phyloP scores from a whole-genome alignment of 2,113 vertebrate species.

The Cheirogaleus medius region DNA sequence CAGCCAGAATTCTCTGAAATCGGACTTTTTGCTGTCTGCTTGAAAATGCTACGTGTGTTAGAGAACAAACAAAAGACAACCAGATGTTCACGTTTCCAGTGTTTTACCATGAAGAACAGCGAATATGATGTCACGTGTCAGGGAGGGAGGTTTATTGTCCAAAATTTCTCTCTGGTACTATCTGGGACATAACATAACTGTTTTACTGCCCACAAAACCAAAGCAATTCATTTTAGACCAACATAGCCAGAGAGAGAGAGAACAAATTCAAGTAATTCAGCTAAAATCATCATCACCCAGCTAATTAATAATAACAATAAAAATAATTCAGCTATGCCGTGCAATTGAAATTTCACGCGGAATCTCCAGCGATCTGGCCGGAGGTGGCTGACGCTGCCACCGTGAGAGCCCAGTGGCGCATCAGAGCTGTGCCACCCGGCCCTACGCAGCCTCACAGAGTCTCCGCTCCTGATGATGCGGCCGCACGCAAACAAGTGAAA shows the following conservation, averaged over 20 bases:
- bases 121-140: neutral
- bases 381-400: fast-evolving
- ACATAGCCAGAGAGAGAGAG: neutral
- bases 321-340: neutral
- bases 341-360: fast-evolving
- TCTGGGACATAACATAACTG: neutral
- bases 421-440: neutral
- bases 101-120: neutral
- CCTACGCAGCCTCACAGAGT: neutral
- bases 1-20: neutral
- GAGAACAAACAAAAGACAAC: neutral
- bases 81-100: neutral
- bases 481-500: conserved; percentile 70
- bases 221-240: neutral
- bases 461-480: conserved; percentile 30
- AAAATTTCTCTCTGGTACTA: neutral
- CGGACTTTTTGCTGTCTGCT: neutral
- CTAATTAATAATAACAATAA: neutral
- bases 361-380: neutral
- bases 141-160: neutral
- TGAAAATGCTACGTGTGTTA: neutral
- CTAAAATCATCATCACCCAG: neutral
- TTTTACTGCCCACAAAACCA: neutral
- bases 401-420: neutral
- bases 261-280: neutral